Percentiles rank a stretch among this genome's conserved stretches.
phyloP scores from a whole-genome alignment of 2,888 invertebrate genomes.

The Perdita meconis region DNA sequence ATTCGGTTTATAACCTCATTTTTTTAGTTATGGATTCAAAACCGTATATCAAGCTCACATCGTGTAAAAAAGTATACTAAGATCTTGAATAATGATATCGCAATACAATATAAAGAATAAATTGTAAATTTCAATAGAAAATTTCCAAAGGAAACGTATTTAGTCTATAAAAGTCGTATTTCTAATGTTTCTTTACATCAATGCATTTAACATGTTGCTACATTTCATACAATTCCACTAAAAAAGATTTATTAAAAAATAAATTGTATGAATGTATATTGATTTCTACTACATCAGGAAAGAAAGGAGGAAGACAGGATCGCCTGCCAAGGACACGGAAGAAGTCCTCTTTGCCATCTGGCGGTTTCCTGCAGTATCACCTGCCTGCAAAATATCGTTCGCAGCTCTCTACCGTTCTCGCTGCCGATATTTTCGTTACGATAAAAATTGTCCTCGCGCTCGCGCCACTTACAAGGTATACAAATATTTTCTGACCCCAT shows the following conservation, averaged over 20 bases:
- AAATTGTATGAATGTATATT: constrained; percentile 42
- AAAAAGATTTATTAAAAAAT: not conserved
- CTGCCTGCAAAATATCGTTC: constrained; percentile 70
- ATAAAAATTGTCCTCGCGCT: constrained; percentile 4
- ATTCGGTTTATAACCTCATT: no score
- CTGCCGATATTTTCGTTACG: constrained; percentile 79
- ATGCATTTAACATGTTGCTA: not conserved
- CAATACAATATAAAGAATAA: no score
- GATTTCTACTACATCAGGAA: constrained; percentile 44
- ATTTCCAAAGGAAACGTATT: no score
- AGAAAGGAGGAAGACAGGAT: constrained; percentile 43
- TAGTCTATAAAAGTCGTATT: no score
- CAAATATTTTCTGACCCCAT: constrained; percentile 28
- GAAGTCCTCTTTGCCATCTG: constrained; percentile 82
- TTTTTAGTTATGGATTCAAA: no score
- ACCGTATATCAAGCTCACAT: no score
- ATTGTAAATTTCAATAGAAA: no score
- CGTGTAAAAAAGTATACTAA: no score
- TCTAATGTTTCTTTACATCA: no score
- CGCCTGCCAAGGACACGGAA: constrained; percentile 68
- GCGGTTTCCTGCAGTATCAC: constrained; percentile 78
- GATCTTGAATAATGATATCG: no score
- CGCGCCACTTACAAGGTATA: constrained; percentile 23
- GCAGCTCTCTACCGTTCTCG: constrained; percentile 80
- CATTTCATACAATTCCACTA: no score